Evolutionary conservation across 2,888 invertebrate genomes (phyloP).

Genomic region (Ectemnius lituratus): DNA sequence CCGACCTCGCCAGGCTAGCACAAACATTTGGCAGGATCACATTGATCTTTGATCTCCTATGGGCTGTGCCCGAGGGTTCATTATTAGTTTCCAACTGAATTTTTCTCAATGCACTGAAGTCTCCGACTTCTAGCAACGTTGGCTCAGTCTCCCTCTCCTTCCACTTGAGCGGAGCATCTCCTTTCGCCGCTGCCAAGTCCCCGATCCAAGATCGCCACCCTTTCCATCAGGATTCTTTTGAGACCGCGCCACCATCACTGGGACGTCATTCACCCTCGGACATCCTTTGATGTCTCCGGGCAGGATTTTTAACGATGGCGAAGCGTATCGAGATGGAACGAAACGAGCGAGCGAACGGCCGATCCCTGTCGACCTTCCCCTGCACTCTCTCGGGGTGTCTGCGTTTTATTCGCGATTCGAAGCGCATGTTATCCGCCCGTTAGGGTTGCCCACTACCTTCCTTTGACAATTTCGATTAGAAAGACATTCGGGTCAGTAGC

Average conservation of each 20-base stretch:
- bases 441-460: not conserved
- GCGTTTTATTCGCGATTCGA: conserved; percentile 5
- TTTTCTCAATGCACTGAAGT: too few species aligned
- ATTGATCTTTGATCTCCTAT: not conserved
- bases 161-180: not conserved
- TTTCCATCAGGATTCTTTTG: conserved; percentile 6
- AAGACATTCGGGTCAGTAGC: not conserved
- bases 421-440: conserved; percentile 4
- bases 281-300: conserved; percentile 2
- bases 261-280: conserved; percentile 7
- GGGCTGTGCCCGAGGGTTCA: not conserved
- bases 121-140: too few species aligned
- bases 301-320: conserved; percentile 2
- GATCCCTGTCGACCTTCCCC: not conserved
- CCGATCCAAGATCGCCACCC: conserved; percentile 6
- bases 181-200: not conserved
- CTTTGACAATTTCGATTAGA: not conserved
- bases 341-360: not conserved
- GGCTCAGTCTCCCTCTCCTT: too few species aligned
- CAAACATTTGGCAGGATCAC: conserved; percentile 1
- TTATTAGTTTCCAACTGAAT: not conserved
- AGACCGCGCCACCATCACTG: not conserved
- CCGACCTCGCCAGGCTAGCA: not conserved
- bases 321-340: conserved; percentile 7
- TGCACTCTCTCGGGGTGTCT: not conserved